Conservation (phyloP, 64 coral and sea anemone genomes). For the Stylophora pistillata region DNA sequence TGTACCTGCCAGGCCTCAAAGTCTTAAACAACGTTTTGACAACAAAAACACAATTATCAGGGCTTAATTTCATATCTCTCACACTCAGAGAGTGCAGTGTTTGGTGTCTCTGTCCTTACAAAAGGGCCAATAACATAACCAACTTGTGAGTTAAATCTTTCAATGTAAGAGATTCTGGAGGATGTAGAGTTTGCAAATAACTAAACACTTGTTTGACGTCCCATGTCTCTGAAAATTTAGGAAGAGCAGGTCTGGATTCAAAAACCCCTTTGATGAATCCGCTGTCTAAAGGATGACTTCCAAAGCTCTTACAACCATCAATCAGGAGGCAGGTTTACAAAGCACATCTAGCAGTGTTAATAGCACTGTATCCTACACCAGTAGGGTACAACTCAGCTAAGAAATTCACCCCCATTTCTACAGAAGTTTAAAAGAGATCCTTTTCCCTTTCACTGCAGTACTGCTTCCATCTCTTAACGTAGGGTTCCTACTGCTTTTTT, state of each 20-base stretch:
- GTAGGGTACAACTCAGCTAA: slow-evolving; percentile 20
- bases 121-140: slow-evolving; percentile 2
- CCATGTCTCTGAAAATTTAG: slow-evolving; percentile 36
- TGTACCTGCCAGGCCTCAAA: background rate
- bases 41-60: slow-evolving; percentile 16
- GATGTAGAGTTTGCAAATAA: slow-evolving; percentile 16
- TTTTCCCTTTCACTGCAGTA: slow-evolving; percentile 32
- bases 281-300: slow-evolving; percentile 43
- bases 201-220: slow-evolving; percentile 38
- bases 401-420: slow-evolving; percentile 38
- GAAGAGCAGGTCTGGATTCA: slow-evolving; percentile 23
- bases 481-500: slow-evolving; percentile 45
- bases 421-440: slow-evolving; percentile 34
- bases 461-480: slow-evolving; percentile 44
- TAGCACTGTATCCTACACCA: slow-evolving; percentile 55
- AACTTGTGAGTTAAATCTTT: slow-evolving; percentile 14
- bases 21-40: slow-evolving; percentile 19
- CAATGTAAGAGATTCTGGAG: background rate
- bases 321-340: slow-evolving; percentile 42
- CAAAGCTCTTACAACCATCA: slow-evolving; percentile 38
- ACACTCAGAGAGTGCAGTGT: slow-evolving; percentile 13
- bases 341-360: slow-evolving; percentile 58
- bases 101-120: slow-evolving; percentile 21
- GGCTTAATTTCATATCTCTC: background rate
- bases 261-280: slow-evolving; percentile 55